Base-by-base conservation (phyloP, 2,797 vertebrate genomes). In the Spea hammondii region DNA sequence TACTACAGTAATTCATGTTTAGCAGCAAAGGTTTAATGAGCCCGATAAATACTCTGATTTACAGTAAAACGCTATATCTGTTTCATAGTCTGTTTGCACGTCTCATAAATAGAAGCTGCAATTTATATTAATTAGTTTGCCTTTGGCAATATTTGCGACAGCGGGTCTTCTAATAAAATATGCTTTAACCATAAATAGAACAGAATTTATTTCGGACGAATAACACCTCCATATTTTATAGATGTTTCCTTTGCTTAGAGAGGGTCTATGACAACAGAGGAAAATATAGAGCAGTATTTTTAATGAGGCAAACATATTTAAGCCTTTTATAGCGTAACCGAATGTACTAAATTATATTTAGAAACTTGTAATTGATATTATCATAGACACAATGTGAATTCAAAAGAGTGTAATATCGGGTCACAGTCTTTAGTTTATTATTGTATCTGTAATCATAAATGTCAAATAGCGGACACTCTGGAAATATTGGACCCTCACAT, bases 121-220 rank as follows among this genome's bases (percentile, higher is more conserved):
- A 13, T 54, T 45, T 44, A 44, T 9, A 46, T 48, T 54, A 59
- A 70, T 70, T 70, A 7, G 44, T 32, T 70, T 70, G 12, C 53
- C 46, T 49, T 49, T 46, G 45, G 60, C 50, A 73, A 48, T 69
- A 67, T 62, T 70, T 70, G 11, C 11, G 5, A 68, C 57, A 47
- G 66, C 55, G 53, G 65, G 60, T 68, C 78, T 74, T 74, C 54
- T 69, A 79, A 70, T 70, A 69, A 79, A 79, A 74, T 53, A 44
- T 64, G 57, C 65, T 32, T 47, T 48, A 4, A 48, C 65, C 50
- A 64, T 47, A 69, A 79, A 79, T 79, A 79, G 72, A 54, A 54
- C 11, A 59, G 53, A 32, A 46, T 53, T 79, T 69, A 59, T 57
- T 17, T 53, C 65, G 69, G 45, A 70, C 46, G 54, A 67, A 73